These are phyloP conservation scores for Andrena cerasifolii DNA, from an alignment of 1,140 invertebrate species.

Conservation along the genomic window DNA sequence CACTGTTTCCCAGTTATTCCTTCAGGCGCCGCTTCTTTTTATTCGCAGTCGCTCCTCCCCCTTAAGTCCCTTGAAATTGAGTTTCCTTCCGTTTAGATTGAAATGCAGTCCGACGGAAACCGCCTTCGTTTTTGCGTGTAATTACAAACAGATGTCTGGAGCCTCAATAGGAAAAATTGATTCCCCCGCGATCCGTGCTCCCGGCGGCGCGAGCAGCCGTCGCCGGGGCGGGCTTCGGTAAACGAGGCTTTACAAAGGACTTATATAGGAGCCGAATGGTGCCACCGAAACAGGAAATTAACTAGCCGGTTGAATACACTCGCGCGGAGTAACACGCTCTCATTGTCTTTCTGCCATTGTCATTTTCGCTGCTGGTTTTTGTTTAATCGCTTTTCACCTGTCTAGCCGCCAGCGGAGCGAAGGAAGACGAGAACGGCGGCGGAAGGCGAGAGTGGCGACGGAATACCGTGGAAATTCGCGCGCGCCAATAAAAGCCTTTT, in stretches of 20 bases:
- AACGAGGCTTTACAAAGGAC: background rate
- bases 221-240: background rate
- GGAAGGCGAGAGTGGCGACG: background rate
- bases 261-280: slow-evolving; percentile 3
- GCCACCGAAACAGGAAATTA: slow-evolving; percentile 25
- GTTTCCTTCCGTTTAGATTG: background rate
- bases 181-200: slow-evolving; percentile 4
- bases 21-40: background rate
- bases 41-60: too few species aligned
- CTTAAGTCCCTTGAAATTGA: background rate
- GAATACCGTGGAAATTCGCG: background rate
- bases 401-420: too few species aligned
- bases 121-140: too few species aligned
- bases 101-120: too few species aligned
- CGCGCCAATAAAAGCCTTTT: background rate
- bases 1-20: background rate
- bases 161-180: too few species aligned
- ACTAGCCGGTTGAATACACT: background rate
- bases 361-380: background rate
- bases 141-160: too few species aligned
- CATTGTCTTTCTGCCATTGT: slow-evolving; percentile 5
- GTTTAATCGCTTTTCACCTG: background rate
- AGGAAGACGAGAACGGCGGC: background rate
- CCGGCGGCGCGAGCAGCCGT: background rate
- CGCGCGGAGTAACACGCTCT: background rate